Percentiles rank a stretch among this genome's conserved stretches.
These are phyloP conservation scores for Disparrhopalites patrizii DNA, from an alignment of 2,888 invertebrate genomes.

Conservation along the genomic window DNA sequence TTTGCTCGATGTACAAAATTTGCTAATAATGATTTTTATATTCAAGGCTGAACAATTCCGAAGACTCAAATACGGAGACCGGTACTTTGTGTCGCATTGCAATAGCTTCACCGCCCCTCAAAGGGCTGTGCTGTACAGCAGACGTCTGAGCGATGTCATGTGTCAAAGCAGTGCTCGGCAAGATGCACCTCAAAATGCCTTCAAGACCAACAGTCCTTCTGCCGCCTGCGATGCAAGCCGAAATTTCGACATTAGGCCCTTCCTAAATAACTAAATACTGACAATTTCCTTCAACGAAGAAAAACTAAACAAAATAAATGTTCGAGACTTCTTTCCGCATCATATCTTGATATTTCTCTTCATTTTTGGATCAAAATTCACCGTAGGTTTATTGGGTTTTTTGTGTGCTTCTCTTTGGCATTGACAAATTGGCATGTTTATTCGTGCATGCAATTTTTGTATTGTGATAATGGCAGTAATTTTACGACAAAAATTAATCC, in stretches of 20 bases:
- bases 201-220: constrained; percentile 7
- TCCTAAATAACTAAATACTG: neutral
- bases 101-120: constrained; percentile 33
- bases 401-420: no score
- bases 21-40: neutral
- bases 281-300: no score
- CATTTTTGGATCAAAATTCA: no score
- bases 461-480: no score
- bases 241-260: neutral
- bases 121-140: constrained; percentile 28
- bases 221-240: neutral
- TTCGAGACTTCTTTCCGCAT: no score
- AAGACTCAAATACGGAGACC: constrained; percentile 39
- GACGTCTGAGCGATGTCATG: constrained; percentile 41
- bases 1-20: neutral
- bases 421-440: no score
- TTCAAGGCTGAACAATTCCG: constrained; percentile 37
- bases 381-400: no score
- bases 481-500: no score
- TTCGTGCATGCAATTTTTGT: no score
- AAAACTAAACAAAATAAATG: no score
- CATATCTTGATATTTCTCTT: no score
- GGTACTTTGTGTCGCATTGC: constrained; percentile 45
- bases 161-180: constrained; percentile 39
- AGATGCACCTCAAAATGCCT: constrained; percentile 34